These are phyloP conservation scores for Xanthorhoe spadicearia DNA, from an alignment of 2,888 invertebrate genomes.

Conservation along the genomic window DNA sequence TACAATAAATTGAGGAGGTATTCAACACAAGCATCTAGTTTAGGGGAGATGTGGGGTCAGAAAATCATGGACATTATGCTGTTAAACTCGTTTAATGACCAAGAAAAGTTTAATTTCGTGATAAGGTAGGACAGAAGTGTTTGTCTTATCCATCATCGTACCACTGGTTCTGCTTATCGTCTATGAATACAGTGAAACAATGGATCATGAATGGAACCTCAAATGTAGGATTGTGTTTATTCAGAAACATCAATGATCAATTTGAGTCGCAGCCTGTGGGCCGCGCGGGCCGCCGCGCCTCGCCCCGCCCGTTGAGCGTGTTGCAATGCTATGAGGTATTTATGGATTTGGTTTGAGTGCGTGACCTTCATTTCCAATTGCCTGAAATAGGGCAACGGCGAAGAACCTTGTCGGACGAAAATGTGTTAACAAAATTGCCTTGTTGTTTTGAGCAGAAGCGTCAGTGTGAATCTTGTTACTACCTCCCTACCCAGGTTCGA, in stretches of 20 bases:
- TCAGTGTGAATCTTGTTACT: background rate
- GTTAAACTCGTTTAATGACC: no score
- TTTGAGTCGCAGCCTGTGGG: background rate
- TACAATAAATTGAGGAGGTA: background rate
- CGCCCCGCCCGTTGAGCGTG: background rate
- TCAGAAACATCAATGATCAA: background rate
- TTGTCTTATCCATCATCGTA: background rate
- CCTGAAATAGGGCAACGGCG: conserved; percentile 4
- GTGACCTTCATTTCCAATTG: conserved; percentile 7
- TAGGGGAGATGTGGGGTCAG: no score
- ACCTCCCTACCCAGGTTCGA: background rate
- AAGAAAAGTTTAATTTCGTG: background rate
- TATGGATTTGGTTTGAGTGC: conserved; percentile 10
- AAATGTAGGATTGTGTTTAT: background rate
- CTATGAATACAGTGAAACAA: background rate
- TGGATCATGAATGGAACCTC: background rate
- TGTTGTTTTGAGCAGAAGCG: background rate
- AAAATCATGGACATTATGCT: no score
- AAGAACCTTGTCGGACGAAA: background rate
- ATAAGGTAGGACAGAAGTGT: background rate
- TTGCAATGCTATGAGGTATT: conserved; percentile 3
- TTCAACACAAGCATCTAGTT: no score
- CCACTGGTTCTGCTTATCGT: background rate
- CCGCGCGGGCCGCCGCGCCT: background rate
- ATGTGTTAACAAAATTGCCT: background rate